phyloP scores from a whole-genome alignment of 2,797 vertebrate species.

The Hemibagrus guttatus region DNA sequence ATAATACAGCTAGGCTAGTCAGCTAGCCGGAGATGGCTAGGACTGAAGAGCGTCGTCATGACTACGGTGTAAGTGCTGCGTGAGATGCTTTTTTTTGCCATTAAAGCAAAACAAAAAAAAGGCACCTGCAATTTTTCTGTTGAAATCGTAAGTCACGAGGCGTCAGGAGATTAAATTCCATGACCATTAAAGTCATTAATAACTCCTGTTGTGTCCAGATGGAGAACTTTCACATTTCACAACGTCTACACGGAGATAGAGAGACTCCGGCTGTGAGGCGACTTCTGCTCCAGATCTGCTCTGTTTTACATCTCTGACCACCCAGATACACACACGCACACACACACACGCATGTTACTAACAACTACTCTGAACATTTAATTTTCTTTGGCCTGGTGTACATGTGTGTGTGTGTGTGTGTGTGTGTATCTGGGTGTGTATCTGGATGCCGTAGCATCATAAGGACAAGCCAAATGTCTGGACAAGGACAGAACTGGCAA shows the following conservation, averaged over 20 bases:
- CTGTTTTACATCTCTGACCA: conserved; percentile 8
- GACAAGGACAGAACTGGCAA: neutral
- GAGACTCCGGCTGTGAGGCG: neutral
- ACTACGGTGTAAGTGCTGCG: neutral
- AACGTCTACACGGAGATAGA: neutral
- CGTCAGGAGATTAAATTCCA: conserved; percentile 1
- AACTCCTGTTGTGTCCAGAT: neutral
- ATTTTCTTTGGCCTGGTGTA: neutral
- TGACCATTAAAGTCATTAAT: neutral
- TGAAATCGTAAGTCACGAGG: neutral
- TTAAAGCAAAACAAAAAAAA: neutral
- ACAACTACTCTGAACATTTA: neutral
- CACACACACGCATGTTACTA: neutral
- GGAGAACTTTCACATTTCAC: neutral
- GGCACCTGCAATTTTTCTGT: neutral
- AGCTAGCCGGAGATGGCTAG: neutral
- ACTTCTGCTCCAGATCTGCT: neutral
- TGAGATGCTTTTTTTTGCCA: neutral
- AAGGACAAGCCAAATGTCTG: conserved; percentile 4
- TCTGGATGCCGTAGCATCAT: neutral
- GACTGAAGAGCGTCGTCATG: neutral
- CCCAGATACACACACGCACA: conserved; percentile 1
- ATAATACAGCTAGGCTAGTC: neutral
- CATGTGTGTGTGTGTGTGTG: neutral
- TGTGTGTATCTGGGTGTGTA: neutral